Evolutionary conservation across 1,140 invertebrate genomes (phyloP), one percentile per base, ranked within the genome.

Genomic region (Mactra quadrangularis): DNA sequence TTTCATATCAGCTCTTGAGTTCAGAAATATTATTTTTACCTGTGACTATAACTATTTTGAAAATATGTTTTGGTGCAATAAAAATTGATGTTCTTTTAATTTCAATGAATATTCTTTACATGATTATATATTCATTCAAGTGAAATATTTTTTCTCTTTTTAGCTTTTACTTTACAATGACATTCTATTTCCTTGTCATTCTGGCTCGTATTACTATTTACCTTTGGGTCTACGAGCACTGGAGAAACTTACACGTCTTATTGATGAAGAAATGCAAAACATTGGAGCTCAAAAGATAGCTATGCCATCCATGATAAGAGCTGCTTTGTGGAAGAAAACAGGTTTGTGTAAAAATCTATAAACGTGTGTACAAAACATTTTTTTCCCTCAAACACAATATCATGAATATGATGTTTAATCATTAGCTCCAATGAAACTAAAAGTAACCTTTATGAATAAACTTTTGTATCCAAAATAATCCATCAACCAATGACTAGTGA

Each of bases 241-340:
- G 3, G 94, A 97, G 78, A 98, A 99, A 92, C 93, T 98, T 0
- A 95, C 94, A 17, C 90, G 92, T 0, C 86, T 98, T 0, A 94
- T 98, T 41, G 95, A 97, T 87, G 76, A 92, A 1, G 95, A 96
- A 90, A 95, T 99, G 95, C 89, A 93, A 45, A 90, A 90, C 2
- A 94, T 96, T n/a, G 96, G 95, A 15, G 96, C 91, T 45, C 97
- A 98, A 89, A 96, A 97, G 91, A 92, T 98, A 6, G 93, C 95
- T 1, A 93, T 98, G 87, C 97, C 98, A 1, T 93, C 95, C 22
- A 92, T 99, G 47, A 96, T 96, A 0, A 90, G 95, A 19, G 90
- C 94, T 1, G 87, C 93, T 0, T 90, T 98, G 1, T 98, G 97
- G 97, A 94, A 96, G 88, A 95, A 94, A 87, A 96, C 96, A 41